phyloP scores from a whole-genome alignment of 2,113 vertebrate genomes.

The Cephalopterus ornatus region DNA sequence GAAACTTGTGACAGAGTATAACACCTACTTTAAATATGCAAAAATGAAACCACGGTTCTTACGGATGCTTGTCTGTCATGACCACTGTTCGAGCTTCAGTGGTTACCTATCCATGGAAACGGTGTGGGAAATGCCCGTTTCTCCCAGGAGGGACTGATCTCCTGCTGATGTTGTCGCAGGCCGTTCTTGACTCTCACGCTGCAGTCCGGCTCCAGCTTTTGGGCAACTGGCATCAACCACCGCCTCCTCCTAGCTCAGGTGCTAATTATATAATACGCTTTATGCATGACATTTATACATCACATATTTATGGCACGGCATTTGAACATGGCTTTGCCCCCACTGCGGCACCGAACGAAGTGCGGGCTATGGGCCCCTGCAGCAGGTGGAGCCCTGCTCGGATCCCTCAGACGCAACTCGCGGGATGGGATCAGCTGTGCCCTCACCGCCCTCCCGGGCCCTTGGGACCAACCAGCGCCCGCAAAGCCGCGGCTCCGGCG shows the following conservation, averaged over 20 bases:
- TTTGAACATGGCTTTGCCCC: not conserved
- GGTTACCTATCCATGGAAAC: not conserved
- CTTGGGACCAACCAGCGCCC: accelerated
- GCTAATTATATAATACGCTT: too few species aligned
- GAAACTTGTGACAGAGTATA: not conserved
- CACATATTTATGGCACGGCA: not conserved
- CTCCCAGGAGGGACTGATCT: not conserved
- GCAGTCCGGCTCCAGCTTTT: not conserved
- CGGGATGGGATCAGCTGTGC: not conserved
- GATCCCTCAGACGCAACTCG: too few species aligned
- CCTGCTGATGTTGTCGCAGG: accelerated
- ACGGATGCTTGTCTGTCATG: accelerated
- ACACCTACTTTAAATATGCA: not conserved
- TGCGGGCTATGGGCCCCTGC: too few species aligned
- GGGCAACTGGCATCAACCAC: accelerated
- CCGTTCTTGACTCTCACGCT: not conserved
- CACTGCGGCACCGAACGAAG: not conserved
- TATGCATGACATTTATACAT: not conserved
- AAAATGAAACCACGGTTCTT: not conserved
- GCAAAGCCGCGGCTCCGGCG: too few species aligned
- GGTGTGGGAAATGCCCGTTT: accelerated
- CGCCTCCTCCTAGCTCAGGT: not conserved
- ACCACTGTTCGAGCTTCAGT: too few species aligned
- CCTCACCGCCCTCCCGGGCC: not conserved
- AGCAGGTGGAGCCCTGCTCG: not conserved